Evolutionary conservation across 2,888 invertebrate genomes (phyloP).

Genomic region (Malthinus seriepunctatus): DNA sequence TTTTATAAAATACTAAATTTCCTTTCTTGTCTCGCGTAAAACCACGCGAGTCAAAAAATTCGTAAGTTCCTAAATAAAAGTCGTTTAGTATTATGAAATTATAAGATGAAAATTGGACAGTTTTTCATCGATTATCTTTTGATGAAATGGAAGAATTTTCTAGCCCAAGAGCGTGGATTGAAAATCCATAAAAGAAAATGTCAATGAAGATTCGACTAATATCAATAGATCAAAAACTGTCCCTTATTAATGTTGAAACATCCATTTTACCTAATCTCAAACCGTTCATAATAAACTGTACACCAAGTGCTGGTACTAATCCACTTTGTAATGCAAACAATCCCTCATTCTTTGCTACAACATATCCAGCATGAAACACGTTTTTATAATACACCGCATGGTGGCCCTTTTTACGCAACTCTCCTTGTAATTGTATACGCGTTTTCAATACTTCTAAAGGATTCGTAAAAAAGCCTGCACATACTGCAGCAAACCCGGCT

Average conservation of each 20-base stretch:
- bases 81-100: neutral
- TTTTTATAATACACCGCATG: constrained; percentile 69
- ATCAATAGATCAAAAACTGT: too few species aligned
- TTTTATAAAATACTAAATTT: constrained; percentile 55
- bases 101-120: neutral
- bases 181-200: too few species aligned
- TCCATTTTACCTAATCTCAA: constrained; percentile 55
- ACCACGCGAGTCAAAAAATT: constrained; percentile 42
- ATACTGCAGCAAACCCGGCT: constrained; percentile 61
- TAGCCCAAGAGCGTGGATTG: too few species aligned
- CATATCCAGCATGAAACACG: constrained; percentile 71
- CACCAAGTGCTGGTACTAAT: constrained; percentile 79
- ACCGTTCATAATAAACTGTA: constrained; percentile 71
- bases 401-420: constrained; percentile 62
- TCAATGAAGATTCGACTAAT: too few species aligned
- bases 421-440: constrained; percentile 79
- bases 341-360: constrained; percentile 67
- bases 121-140: neutral
- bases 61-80: constrained; percentile 42
- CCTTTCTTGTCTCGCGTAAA: constrained; percentile 57
- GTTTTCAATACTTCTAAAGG: constrained; percentile 90
- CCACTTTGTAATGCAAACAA: constrained; percentile 75
- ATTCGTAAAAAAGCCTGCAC: constrained; percentile 80
- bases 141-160: too few species aligned
- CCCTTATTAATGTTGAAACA: too few species aligned